These are phyloP conservation scores for Phenganax stokvisi DNA, from an alignment of 92 coral and sea anemone species.

Conservation along the genomic window DNA sequence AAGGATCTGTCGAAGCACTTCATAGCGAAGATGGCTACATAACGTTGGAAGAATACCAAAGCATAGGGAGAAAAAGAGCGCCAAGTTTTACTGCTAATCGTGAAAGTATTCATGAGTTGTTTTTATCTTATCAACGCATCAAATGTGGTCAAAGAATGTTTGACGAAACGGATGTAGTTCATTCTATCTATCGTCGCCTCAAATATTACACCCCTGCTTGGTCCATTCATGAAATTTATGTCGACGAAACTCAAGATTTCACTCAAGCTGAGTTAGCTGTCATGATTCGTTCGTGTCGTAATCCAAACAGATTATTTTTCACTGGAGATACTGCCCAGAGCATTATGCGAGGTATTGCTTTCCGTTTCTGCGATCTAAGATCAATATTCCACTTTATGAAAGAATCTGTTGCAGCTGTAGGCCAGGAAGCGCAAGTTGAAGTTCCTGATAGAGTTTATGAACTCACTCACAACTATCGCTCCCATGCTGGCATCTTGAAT, in stretches of 20 bases:
- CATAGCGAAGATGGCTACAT: conserved; percentile 57
- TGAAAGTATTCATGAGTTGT: conserved; percentile 58
- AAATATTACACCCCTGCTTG: conserved; percentile 60
- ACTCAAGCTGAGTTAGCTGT: conserved; percentile 86
- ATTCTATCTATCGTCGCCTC: conserved; percentile 73
- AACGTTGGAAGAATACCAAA: conserved; percentile 61
- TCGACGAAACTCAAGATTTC: conserved; percentile 97
- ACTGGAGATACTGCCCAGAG: conserved; percentile 99
- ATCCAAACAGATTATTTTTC: conserved; percentile 80
- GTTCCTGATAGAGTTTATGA: conserved; percentile 79
- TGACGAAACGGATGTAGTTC: conserved; percentile 88
- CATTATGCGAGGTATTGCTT: conserved; percentile 94
- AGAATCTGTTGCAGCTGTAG: conserved; percentile 40
- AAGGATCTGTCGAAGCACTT: conserved; percentile 89
- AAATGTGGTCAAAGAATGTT: conserved; percentile 58
- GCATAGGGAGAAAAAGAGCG: conserved; percentile 80
- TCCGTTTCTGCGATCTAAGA: conserved; percentile 87
- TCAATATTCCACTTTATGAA: conserved; percentile 72
- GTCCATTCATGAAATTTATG: conserved; percentile 89
- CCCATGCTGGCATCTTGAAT: conserved; percentile 85
- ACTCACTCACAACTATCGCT: conserved; percentile 88
- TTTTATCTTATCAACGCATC: conserved; percentile 62
- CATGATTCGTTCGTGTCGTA: conserved; percentile 83
- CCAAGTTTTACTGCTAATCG: conserved; percentile 87
- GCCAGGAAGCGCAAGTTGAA: conserved; percentile 37